These are phyloP conservation scores for Xenopus tropicalis DNA, from an alignment of 2,113 vertebrate species.

Conservation along the genomic window DNA sequence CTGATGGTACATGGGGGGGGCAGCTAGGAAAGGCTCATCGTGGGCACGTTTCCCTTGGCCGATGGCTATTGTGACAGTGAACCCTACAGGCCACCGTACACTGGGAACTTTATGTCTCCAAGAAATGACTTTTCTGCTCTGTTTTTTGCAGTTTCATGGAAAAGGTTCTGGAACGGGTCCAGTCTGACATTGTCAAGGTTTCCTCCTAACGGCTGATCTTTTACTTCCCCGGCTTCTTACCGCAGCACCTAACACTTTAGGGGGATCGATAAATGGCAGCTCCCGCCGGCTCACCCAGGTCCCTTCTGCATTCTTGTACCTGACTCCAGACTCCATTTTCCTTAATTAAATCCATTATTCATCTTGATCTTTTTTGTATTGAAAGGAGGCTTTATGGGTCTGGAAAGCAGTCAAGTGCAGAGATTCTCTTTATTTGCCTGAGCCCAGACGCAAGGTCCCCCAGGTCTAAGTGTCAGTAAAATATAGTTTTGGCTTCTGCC, in stretches of 20 bases:
- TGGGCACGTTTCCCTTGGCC: too few relatives aligned
- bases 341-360: conserved; percentile 45
- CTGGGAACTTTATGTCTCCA: too few relatives aligned
- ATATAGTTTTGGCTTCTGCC: not conserved
- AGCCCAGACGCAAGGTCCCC: not conserved
- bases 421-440: not conserved
- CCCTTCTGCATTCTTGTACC: not conserved
- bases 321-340: conserved; percentile 19
- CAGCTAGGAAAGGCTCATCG: too few relatives aligned
- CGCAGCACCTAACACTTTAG: conserved; percentile 33
- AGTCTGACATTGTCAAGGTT: conserved; percentile 13
- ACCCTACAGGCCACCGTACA: too few relatives aligned
- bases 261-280: conserved; percentile 20
- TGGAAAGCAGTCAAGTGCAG: conserved; percentile 3
- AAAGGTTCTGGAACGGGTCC: conserved; percentile 12
- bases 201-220: conserved; percentile 4
- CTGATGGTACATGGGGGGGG: too few relatives aligned
- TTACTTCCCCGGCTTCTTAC: not conserved
- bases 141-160: not conserved
- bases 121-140: too few relatives aligned
- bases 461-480: not conserved
- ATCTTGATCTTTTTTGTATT: conserved; percentile 32
- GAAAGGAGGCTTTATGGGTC: conserved; percentile 8
- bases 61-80: too few relatives aligned
- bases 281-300: conserved; percentile 12